These are phyloP conservation scores for Hassar affinis DNA, from an alignment of 2,113 vertebrate genomes.

Conservation along the genomic window DNA sequence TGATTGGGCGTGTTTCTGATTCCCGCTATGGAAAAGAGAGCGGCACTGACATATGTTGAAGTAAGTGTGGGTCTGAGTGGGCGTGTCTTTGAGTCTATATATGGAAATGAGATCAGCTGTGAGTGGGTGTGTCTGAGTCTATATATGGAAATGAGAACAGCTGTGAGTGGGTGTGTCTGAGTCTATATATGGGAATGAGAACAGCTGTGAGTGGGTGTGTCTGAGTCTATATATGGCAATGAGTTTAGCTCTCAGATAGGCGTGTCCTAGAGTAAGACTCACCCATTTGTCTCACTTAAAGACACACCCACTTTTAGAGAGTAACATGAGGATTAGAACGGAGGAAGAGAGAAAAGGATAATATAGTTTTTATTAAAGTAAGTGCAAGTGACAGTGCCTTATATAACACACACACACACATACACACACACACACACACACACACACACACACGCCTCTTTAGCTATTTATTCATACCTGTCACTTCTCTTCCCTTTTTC, in stretches of 20 bases:
- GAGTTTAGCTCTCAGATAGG: not conserved
- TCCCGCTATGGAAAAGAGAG: too few species aligned
- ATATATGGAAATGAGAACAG: not conserved
- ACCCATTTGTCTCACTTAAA: not conserved
- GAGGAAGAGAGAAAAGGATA: not conserved
- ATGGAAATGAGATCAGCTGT: not conserved
- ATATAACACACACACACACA: not conserved
- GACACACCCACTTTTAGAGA: not conserved
- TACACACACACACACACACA: not conserved
- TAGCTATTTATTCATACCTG: not conserved
- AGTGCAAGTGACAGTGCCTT: not conserved
- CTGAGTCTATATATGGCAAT: not conserved
- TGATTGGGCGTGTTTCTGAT: not conserved
- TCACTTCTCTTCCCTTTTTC: conserved; percentile 2
- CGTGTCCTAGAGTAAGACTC: not conserved
- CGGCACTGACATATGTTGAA: too few species aligned
- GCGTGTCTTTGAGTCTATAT: not conserved
- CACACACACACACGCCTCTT: not conserved
- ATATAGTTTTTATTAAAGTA: conserved; percentile 12
- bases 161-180: not conserved
- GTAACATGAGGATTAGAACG: not conserved
- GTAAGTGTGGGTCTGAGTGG: too few species aligned
- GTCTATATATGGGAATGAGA: too few species aligned
- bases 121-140: not conserved
- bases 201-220: too few species aligned